Evolutionary conservation across 2,888 invertebrate genomes (phyloP).

Genomic region (Hydroisotoma schaefferi): DNA sequence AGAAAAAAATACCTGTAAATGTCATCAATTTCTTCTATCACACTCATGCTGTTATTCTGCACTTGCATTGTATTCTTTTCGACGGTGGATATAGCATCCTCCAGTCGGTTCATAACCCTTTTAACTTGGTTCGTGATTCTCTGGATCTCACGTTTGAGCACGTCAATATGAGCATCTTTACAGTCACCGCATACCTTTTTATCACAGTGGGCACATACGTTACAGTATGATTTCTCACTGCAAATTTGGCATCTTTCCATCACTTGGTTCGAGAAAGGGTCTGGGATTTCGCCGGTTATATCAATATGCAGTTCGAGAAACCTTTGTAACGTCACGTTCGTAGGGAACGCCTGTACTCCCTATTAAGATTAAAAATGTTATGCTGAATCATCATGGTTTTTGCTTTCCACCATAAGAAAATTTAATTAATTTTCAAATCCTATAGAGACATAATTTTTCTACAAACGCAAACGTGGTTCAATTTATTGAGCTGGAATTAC

Average conservation of each 20-base stretch:
- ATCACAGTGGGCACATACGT: conserved; percentile 90
- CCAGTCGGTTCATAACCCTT: conserved; percentile 80
- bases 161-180: conserved; percentile 90
- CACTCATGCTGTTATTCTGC: conserved; percentile 83
- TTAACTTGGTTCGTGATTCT: conserved; percentile 85
- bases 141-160: conserved; percentile 82
- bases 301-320: conserved; percentile 89
- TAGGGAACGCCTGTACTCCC: conserved; percentile 90
- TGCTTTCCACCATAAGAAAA: background rate
- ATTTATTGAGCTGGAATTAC: too few species aligned
- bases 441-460: too few species aligned
- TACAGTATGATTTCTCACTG: conserved; percentile 85
- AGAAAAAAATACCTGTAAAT: conserved; percentile 59
- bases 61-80: conserved; percentile 85
- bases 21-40: conserved; percentile 91
- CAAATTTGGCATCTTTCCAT: conserved; percentile 93
- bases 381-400: background rate
- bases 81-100: conserved; percentile 76
- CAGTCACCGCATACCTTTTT: conserved; percentile 96
- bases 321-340: conserved; percentile 90
- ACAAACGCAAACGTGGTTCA: too few species aligned
- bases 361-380: conserved; percentile 50
- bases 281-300: conserved; percentile 77
- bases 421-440: too few species aligned
- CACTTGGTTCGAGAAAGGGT: conserved; percentile 83